Conservation (phyloP, 1,140 invertebrate species). For the Tyrophagus putrescentiae region DNA sequence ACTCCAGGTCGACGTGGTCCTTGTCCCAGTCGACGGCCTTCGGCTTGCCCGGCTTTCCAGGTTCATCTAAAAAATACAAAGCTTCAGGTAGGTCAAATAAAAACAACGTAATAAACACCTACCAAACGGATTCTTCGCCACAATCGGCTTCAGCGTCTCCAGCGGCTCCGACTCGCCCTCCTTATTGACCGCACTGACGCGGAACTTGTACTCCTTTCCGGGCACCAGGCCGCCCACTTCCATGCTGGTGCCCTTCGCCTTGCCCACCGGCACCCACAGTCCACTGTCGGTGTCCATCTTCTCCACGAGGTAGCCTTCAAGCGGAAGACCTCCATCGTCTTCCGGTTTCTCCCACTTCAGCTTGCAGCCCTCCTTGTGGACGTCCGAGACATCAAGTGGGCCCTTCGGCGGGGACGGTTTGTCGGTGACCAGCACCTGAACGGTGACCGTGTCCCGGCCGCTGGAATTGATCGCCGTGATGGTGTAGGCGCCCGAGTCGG, state of each 20-base stretch:
- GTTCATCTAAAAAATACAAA: too few relatives aligned
- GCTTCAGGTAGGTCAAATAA: conserved; percentile 82
- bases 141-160: conserved; percentile 62
- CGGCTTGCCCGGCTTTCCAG: conserved; percentile 75
- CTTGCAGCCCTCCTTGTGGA: conserved; percentile 83
- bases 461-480: conserved; percentile 49
- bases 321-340: conserved; percentile 78
- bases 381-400: conserved; percentile 68
- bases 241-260: conserved; percentile 63
- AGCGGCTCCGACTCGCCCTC: conserved; percentile 89
- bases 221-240: conserved; percentile 71
- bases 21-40: conserved; percentile 85
- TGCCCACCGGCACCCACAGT: conserved; percentile 77
- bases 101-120: conserved; percentile 86
- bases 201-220: conserved; percentile 95
- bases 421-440: conserved; percentile 45
- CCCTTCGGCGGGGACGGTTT: conserved; percentile 69
- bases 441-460: conserved; percentile 16
- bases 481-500: conserved; percentile 80
- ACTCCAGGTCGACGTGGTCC: conserved; percentile 78
- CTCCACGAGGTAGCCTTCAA: conserved; percentile 89
- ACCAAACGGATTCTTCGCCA: conserved; percentile 84
- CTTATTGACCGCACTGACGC: conserved; percentile 92
- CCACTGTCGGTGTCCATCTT: conserved; percentile 81
- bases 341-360: conserved; percentile 79